phyloP scores from a whole-genome alignment of 1,140 invertebrate species.

The Drosophila serrata region DNA sequence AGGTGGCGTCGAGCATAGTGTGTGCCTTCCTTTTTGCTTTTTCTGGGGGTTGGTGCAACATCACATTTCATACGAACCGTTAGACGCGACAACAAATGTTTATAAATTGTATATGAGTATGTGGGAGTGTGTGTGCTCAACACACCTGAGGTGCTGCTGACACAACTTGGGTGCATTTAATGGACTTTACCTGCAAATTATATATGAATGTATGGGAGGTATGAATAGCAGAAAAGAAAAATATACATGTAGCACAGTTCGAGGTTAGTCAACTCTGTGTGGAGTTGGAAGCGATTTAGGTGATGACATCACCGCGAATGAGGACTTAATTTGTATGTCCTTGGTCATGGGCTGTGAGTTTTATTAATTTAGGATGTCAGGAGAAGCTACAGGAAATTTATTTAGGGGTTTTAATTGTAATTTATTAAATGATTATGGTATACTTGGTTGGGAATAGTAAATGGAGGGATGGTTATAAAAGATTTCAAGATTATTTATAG shows the following conservation, averaged over 20 bases:
- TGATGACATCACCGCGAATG: constrained; percentile 47
- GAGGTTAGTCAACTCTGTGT: constrained; percentile 67
- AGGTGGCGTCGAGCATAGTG: constrained; percentile 43
- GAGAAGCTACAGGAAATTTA: neutral
- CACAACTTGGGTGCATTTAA: constrained; percentile 69
- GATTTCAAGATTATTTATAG: too few species aligned
- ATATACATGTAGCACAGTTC: constrained; percentile 44
- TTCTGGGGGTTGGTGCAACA: constrained; percentile 29
- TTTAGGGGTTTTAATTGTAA: neutral
- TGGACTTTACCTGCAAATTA: constrained; percentile 57
- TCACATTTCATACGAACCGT: constrained; percentile 61
- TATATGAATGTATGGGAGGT: constrained; percentile 5
- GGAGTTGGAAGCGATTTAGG: constrained; percentile 42
- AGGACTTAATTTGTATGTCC: constrained; percentile 44
- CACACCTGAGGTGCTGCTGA: constrained; percentile 56
- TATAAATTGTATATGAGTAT: constrained; percentile 30
- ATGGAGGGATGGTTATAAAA: too few species aligned
- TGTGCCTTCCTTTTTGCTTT: neutral
- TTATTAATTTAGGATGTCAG: neutral
- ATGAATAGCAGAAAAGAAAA: constrained; percentile 9
- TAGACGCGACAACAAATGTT: constrained; percentile 63
- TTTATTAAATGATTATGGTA: neutral
- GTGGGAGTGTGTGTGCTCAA: constrained; percentile 22
- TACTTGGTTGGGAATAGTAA: too few species aligned
- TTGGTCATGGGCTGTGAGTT: constrained; percentile 8